phyloP scores from a whole-genome alignment of 2,113 vertebrate species.

The Cinclus mexicanus region DNA sequence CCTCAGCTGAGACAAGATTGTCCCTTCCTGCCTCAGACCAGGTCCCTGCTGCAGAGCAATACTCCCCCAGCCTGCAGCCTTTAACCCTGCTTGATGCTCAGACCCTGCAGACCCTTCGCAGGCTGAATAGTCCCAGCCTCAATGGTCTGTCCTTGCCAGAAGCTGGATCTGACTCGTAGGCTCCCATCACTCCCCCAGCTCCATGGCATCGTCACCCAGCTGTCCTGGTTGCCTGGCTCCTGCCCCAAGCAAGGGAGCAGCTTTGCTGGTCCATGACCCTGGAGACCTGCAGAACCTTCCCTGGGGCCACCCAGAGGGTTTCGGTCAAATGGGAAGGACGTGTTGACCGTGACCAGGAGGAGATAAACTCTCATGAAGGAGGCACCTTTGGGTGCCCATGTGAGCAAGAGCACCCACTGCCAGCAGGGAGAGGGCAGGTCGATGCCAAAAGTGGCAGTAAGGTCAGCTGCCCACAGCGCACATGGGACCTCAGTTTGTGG shows the following conservation, averaged over 20 bases:
- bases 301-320: fast-evolving
- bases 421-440: background rate
- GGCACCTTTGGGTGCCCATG: background rate
- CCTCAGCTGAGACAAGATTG: background rate
- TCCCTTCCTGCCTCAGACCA: background rate
- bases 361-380: fast-evolving
- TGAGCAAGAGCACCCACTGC: background rate
- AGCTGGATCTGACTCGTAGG: background rate
- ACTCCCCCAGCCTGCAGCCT: background rate
- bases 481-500: background rate
- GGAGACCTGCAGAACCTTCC: background rate
- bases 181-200: background rate
- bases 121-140: background rate
- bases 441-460: background rate
- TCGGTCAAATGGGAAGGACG: background rate
- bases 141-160: background rate
- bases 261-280: background rate
- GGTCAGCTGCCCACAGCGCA: fast-evolving
- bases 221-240: background rate
- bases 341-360: background rate
- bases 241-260: background rate
- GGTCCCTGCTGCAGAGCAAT: background rate
- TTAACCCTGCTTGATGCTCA: background rate
- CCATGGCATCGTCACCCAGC: fast-evolving
- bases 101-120: background rate